Base-by-base conservation (phyloP, 2,888 invertebrate species). In the Pterostichus madidus region DNA sequence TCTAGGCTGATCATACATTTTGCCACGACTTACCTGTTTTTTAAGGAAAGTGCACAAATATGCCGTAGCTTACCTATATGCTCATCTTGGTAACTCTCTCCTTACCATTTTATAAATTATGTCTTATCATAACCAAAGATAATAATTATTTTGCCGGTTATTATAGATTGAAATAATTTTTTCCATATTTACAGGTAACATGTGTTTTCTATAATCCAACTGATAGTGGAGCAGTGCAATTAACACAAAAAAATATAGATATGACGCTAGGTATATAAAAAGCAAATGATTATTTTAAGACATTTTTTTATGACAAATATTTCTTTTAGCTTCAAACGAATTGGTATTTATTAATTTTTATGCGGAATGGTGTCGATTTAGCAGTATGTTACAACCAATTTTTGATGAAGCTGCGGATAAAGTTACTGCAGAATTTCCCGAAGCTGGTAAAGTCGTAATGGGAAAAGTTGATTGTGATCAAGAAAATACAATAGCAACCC, bases 281-380 rank as follows among this genome's bases (percentile, higher is more conserved):
- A 11, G 8, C 5, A 78, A 44, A 44, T 64, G 52, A 3, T 56
- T 73, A 44, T 49, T 53, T 31, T 13, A 64, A 8, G 6, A 11
- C 7, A n/a, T 49, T 31, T 46, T 49, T 79, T 5, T 15, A 6
- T 24, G 6, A 10, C 31, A n/a, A 1, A 15, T 53, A 11, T 73
- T 86, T 86, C 85, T 86, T 86, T 94, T 93, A 98, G 98, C 96
- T 84, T 95, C 96, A 84, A 97, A 98, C 93, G 99, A 99, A 92
- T 91, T 99, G 90, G 98, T 99, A 84, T 96, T 99, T 91, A 94
- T 99, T 84, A 99, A 99, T 91, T 99, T 99, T 91, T 99, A 99
- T 91, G 99, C 99, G 39, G 99, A 99, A 89, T 99, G 99, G 99
- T 99, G 99, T 91, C 95, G 97, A 88, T 99, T 99, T 92, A 99